These are phyloP conservation scores for Ceyx margarethae DNA, from an alignment of 2,113 vertebrate genomes.

Conservation along the genomic window DNA sequence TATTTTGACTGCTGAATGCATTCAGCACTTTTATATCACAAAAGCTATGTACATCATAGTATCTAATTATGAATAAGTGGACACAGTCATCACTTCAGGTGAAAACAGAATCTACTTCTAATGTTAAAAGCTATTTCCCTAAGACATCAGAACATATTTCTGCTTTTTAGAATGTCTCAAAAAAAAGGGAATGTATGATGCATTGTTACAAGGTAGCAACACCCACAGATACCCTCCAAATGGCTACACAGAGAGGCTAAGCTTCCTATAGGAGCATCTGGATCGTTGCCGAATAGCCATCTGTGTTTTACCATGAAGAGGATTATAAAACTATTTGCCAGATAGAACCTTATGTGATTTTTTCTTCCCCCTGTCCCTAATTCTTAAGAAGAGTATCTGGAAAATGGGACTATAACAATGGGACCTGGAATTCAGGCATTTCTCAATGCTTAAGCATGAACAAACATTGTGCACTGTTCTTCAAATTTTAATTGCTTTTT, in stretches of 20 bases:
- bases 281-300: slow-evolving; percentile 38
- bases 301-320: slow-evolving; percentile 16
- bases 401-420: not conserved
- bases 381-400: not conserved
- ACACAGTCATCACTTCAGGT: not conserved
- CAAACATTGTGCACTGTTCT: not conserved
- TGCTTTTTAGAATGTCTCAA: not conserved
- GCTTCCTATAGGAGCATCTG: slow-evolving; percentile 67
- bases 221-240: slow-evolving; percentile 48
- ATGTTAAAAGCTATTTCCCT: not conserved
- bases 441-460: not conserved
- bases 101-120: not conserved
- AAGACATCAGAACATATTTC: not conserved
- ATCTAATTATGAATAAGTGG: not conserved
- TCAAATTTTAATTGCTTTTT: not conserved
- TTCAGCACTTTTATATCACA: not conserved
- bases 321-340: slow-evolving; percentile 46
- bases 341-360: not conserved
- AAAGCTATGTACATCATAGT: not conserved
- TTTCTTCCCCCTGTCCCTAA: not conserved
- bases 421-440: not conserved
- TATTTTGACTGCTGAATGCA: not conserved
- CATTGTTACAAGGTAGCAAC: slow-evolving; percentile 34
- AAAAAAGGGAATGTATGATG: not conserved
- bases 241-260: slow-evolving; percentile 39